phyloP scores from a whole-genome alignment of 2,888 invertebrate species.

The Chaitophorus viminalis region DNA sequence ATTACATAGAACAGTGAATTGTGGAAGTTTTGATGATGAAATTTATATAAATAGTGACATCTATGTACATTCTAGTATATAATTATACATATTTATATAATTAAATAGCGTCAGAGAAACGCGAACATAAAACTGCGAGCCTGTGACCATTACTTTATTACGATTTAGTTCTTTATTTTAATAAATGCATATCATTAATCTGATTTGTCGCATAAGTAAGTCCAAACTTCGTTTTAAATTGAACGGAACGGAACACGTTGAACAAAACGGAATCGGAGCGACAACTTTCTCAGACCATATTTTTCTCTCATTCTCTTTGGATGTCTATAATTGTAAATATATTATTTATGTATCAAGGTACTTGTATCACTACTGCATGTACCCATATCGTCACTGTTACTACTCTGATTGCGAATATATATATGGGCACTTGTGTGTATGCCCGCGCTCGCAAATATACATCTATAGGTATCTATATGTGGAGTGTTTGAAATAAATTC shows the following conservation, averaged over 20 bases:
- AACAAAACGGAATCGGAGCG: neutral
- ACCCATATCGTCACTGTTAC: too few relatives aligned
- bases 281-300: neutral
- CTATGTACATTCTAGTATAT: neutral
- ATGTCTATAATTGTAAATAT: too few relatives aligned
- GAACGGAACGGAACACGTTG: neutral
- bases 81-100: neutral
- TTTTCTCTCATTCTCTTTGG: neutral
- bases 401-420: too few relatives aligned
- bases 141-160: neutral
- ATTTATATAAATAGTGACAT: neutral
- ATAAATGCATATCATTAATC: neutral
- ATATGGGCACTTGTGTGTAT: neutral
- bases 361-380: too few relatives aligned
- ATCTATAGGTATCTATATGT: too few relatives aligned
- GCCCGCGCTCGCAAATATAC: too few relatives aligned
- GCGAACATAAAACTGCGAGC: neutral
- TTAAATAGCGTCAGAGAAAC: neutral
- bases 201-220: too few relatives aligned
- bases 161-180: neutral
- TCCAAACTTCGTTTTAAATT: neutral
- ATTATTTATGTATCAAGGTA: too few relatives aligned
- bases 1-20: too few relatives aligned
- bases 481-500: neutral
- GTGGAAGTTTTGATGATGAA: neutral